Base-by-base conservation (phyloP, 2,888 invertebrate genomes). In the Ophion ellenae region DNA sequence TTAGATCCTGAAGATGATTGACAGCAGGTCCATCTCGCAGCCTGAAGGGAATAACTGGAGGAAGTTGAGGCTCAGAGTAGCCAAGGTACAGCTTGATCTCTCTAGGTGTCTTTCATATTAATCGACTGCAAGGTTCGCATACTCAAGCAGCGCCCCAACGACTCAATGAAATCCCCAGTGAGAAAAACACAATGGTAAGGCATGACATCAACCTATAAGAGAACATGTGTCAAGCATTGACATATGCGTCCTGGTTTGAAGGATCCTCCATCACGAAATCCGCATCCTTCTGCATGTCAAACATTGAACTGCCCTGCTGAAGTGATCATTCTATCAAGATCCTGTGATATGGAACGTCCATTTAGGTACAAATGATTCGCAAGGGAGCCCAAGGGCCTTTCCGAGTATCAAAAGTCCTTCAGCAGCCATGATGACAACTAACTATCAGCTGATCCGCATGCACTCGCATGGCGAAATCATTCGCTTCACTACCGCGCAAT, bases 91-190 rank as follows among this genome's bases (percentile, higher is more conserved):
- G 53, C 17, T 53, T 17, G 2, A 53, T 14, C 53, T 53, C 5
- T 53, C 17, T 5, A 53, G 17, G 53, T 5, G 4, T 17, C 20
- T 53, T 36, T 53, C 64, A 45, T 63, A 67, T 67, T 53, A 67
- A 45, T 70, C 77, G 63, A 36, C 63, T 20, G 69, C 63, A 84
- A 57, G 45, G 63, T 69, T 77, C 74, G 53, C 36, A 57, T 20
- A 81, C 74, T 78, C 74, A 45, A 53, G 67, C 57, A 73, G 66
- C 63, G 69, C 20, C 67, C 24, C 81, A 78, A 84, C 77, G 81
- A 78, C 77, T 24, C 81, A 67, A 81, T 77, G 32, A 66, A 84
- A 81, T 84, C 81, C 61, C 61, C 47, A 84, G 76, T 73, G 76
- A 80, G 71, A 53, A 63, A 81, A 70, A 61, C 40, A 66, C 64